Evolutionary conservation across 2,797 vertebrate genomes (phyloP).

Genomic region (Lepilemur septentrionalis): DNA sequence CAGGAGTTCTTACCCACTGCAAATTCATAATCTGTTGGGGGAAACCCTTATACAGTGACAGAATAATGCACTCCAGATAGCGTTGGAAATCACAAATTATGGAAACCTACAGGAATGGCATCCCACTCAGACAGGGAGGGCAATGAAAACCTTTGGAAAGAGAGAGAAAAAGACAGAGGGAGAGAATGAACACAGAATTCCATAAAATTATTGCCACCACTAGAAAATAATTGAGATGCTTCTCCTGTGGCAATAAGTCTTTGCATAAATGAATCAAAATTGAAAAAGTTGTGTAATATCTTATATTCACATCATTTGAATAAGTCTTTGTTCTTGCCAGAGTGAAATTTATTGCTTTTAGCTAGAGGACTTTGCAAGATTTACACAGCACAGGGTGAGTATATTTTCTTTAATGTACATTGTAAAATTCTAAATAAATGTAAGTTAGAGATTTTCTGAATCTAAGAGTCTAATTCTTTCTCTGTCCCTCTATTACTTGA

Average conservation of each 20-base stretch:
- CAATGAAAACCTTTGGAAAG: background rate
- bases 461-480: background rate
- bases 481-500: background rate
- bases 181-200: background rate
- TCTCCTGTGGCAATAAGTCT: background rate
- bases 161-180: background rate
- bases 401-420: background rate
- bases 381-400: background rate
- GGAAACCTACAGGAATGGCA: background rate
- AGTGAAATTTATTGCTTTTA: slow-evolving; percentile 27
- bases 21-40: background rate
- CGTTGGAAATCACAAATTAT: background rate
- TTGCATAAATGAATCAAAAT: background rate
- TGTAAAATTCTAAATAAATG: slow-evolving; percentile 41
- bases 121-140: background rate
- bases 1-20: background rate
- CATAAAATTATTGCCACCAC: background rate
- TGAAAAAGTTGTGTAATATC: background rate
- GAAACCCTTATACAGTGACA: background rate
- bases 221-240: background rate
- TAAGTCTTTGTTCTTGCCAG: slow-evolving; percentile 1
- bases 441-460: background rate
- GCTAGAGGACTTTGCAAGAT: background rate
- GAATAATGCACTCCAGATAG: background rate
- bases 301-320: background rate